A percentile compares a stretch with the other conserved stretches of the same genome.
These are phyloP conservation scores for Cygnus atratus DNA, from an alignment of 2,113 vertebrate genomes.

Conservation along the genomic window DNA sequence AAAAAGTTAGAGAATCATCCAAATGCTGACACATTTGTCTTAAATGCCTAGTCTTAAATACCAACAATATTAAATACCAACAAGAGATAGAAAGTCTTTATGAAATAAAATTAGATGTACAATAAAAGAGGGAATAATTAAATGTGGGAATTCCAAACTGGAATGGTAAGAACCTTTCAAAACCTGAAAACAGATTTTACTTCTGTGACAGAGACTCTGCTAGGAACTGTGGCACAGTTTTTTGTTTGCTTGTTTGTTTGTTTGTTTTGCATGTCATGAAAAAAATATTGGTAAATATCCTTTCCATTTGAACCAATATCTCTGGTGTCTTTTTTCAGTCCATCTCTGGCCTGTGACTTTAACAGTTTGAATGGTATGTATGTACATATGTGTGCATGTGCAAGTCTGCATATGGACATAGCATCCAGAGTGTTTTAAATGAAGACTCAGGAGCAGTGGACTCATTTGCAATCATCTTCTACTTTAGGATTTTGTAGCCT, in stretches of 20 bases:
- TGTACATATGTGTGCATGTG: neutral
- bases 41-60: neutral
- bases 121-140: neutral
- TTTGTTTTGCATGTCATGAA: neutral
- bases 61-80: neutral
- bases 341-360: neutral
- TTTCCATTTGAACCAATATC: neutral
- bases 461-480: neutral
- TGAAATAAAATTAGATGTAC: neutral
- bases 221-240: neutral
- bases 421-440: neutral
- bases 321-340: neutral
- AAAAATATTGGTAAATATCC: neutral
- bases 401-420: neutral
- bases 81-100: neutral
- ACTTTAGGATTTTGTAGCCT: neutral
- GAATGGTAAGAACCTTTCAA: neutral
- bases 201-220: neutral
- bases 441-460: neutral
- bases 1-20: neutral
- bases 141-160: neutral
- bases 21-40: neutral
- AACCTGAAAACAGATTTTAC: neutral
- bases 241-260: neutral
- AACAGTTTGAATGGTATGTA: neutral